Conservation (phyloP, 2,888 invertebrate species). For the Ochlodes sylvanus region DNA sequence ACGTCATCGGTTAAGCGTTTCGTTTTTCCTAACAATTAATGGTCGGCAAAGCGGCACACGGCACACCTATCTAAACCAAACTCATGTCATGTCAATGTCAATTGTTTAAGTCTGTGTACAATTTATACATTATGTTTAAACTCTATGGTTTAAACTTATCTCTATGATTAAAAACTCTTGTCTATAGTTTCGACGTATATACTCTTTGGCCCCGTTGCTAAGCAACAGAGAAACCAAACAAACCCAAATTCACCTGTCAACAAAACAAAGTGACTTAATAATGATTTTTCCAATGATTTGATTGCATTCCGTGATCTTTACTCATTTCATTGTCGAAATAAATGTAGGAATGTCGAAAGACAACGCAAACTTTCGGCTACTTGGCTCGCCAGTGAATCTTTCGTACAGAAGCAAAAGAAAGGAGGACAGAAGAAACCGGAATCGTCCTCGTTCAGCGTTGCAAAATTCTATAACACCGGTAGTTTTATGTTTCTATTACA, state of each 20-base stretch:
- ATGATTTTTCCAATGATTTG: conserved; percentile 10
- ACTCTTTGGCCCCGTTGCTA: conserved; percentile 50
- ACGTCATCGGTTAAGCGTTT: conserved; percentile 69
- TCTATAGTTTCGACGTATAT: neutral
- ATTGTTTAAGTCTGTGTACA: too few species aligned
- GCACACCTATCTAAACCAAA: too few species aligned
- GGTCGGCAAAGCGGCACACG: too few species aligned
- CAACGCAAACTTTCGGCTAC: conserved; percentile 70
- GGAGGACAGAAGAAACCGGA: conserved; percentile 71
- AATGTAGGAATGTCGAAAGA: conserved; percentile 75
- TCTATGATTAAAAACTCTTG: too few species aligned
- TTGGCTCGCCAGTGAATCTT: conserved; percentile 78
- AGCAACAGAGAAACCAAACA: conserved; percentile 58
- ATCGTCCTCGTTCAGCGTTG: conserved; percentile 74
- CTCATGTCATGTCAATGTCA: too few species aligned
- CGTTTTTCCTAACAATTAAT: conserved; percentile 48
- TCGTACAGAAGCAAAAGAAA: conserved; percentile 74
- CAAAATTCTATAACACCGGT: conserved; percentile 73
- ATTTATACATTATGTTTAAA: too few species aligned
- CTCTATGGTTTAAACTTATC: too few species aligned
- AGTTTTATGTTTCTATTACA: conserved; percentile 38
- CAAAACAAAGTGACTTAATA: neutral
- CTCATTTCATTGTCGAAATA: neutral
- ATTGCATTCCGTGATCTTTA: conserved; percentile 24
- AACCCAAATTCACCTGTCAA: conserved; percentile 40